Conservation (phyloP, 1,140 invertebrate species). For the Tachypleus tridentatus region DNA sequence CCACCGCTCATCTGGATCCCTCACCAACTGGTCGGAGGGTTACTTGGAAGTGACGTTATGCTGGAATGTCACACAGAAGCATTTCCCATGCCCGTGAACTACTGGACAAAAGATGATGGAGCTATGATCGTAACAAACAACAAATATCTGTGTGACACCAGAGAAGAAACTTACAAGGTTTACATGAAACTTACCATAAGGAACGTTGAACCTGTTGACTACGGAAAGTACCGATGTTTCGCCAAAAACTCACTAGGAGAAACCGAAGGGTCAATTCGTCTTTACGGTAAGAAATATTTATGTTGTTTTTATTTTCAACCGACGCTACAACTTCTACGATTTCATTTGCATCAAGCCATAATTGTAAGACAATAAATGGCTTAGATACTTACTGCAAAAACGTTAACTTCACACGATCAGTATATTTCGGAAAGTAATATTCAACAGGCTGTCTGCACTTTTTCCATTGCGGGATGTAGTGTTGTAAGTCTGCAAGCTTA, state of each 20-base stretch:
- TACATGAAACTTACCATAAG: slow-evolving; percentile 23
- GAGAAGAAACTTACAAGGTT: slow-evolving; percentile 20
- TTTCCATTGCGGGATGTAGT: too few relatives aligned
- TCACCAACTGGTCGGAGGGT: slow-evolving; percentile 36
- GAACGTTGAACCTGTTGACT: slow-evolving; percentile 42
- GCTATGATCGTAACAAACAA: slow-evolving; percentile 15
- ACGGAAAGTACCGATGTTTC: slow-evolving; percentile 75
- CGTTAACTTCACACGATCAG: too few relatives aligned
- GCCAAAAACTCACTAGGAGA: slow-evolving; percentile 76
- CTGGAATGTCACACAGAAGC: slow-evolving; percentile 36
- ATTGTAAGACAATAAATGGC: too few relatives aligned
- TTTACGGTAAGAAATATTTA: slow-evolving; percentile 14
- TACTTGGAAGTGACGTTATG: slow-evolving; percentile 31
- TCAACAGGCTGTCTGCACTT: too few relatives aligned
- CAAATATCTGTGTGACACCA: slow-evolving; percentile 19
- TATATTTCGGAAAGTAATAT: too few relatives aligned
- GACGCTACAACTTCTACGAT: too few relatives aligned
- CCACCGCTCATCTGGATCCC: slow-evolving; percentile 38
- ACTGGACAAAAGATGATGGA: slow-evolving; percentile 25
- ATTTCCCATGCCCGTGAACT: slow-evolving; percentile 22
- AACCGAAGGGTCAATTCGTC: slow-evolving; percentile 16
- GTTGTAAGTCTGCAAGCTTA: too few relatives aligned
- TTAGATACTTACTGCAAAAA: too few relatives aligned
- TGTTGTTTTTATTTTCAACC: too few relatives aligned
- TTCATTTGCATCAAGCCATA: too few relatives aligned